Conservation (phyloP, 2,797 vertebrate species). For the Mus minutoides region DNA sequence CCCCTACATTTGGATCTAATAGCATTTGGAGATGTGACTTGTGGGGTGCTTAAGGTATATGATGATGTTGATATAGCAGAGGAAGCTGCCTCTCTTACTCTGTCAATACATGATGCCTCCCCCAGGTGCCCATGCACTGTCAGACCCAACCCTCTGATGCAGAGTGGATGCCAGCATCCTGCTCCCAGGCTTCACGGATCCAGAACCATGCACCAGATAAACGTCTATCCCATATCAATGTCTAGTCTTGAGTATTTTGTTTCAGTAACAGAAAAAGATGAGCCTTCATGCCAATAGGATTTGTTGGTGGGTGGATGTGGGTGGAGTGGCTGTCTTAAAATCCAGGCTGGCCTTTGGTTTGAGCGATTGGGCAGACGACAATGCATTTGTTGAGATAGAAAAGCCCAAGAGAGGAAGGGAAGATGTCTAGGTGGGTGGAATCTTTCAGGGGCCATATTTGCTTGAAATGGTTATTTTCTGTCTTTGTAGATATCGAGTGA, state of each 20-base stretch:
- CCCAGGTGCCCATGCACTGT: not conserved
- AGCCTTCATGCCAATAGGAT: not conserved
- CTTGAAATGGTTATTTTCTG: not conserved
- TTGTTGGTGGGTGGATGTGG: not conserved
- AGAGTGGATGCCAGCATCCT: not conserved
- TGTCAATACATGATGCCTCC: not conserved
- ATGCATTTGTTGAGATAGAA: not conserved
- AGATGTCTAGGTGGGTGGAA: not conserved
- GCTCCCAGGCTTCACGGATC: not conserved
- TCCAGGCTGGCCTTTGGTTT: not conserved
- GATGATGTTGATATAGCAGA: not conserved
- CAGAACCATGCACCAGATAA: not conserved
- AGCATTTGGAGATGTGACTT: not conserved
- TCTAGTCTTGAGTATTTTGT: not conserved
- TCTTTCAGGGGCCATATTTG: not conserved
- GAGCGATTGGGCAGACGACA: not conserved
- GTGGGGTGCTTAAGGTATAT: not conserved
- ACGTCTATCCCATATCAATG: not conserved
- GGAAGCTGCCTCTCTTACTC: not conserved
- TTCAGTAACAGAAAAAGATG: not conserved
- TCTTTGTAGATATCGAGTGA: not conserved
- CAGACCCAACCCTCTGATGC: not conserved
- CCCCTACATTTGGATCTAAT: not conserved
- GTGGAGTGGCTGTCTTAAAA: not conserved
- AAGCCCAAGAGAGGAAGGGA: not conserved